A percentile compares a stretch with the other conserved stretches of the same genome.
Evolutionary conservation across 1,140 invertebrate species (phyloP).

Genomic region (Aricia agestis): DNA sequence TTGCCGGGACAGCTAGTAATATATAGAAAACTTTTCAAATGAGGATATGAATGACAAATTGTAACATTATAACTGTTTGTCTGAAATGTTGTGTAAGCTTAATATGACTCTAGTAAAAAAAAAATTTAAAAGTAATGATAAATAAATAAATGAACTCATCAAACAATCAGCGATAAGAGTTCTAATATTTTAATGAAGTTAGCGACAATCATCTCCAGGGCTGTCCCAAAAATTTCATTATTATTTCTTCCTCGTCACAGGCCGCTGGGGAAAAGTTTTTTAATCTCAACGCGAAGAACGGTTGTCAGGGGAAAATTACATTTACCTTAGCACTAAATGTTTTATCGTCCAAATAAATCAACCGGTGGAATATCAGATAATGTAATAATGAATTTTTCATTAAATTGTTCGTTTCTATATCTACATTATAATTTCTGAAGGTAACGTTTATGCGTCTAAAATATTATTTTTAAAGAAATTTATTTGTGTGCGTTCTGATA

Average conservation of each 20-base stretch:
- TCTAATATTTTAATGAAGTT: slow-evolving; percentile 48
- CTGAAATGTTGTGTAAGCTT: too few relatives aligned
- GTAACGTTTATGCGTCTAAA: too few relatives aligned
- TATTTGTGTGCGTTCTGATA: too few relatives aligned
- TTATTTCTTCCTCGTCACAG: slow-evolving; percentile 40
- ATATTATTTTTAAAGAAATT: too few relatives aligned
- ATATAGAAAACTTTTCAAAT: too few relatives aligned
- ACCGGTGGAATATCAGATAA: slow-evolving; percentile 38
- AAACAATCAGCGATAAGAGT: slow-evolving; percentile 8
- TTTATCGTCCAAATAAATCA: slow-evolving; percentile 51
- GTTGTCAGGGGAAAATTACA: slow-evolving; percentile 52
- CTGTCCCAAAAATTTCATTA: slow-evolving; percentile 52
- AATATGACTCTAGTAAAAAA: background rate
- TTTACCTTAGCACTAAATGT: slow-evolving; percentile 53
- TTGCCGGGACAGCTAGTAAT: too few relatives aligned
- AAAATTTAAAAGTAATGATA: background rate
- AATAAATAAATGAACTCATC: too few relatives aligned
- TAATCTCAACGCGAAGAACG: slow-evolving; percentile 53
- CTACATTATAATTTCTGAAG: too few relatives aligned
- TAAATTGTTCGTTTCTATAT: background rate
- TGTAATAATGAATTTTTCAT: slow-evolving; percentile 15
- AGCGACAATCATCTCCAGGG: slow-evolving; percentile 41
- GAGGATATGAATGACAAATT: too few relatives aligned
- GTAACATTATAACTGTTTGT: too few relatives aligned
- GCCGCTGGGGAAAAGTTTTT: slow-evolving; percentile 56